phyloP scores from a whole-genome alignment of 2,113 vertebrate species.

The Nannospalax galili region DNA sequence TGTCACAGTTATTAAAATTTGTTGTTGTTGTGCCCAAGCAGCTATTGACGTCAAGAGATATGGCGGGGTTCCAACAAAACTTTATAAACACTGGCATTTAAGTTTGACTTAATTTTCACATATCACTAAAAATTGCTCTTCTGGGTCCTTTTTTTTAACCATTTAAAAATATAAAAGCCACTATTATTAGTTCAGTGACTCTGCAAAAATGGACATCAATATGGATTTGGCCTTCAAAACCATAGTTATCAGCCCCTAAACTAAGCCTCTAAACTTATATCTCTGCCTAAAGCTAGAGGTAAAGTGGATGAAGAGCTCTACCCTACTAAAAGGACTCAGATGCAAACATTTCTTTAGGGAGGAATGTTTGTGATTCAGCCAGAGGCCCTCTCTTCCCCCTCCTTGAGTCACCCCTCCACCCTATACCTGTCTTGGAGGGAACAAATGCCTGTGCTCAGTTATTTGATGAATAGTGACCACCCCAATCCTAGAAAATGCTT shows the following conservation, averaged over 20 bases:
- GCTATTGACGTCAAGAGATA: background rate
- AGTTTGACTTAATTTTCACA: background rate
- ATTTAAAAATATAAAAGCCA: slow-evolving; percentile 35
- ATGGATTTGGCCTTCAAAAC: background rate
- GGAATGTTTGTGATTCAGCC: background rate
- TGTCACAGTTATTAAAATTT: background rate
- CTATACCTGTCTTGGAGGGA: slow-evolving; percentile 87
- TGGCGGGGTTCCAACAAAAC: background rate
- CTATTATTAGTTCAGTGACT: background rate
- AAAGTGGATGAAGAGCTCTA: background rate
- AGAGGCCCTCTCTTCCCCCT: background rate
- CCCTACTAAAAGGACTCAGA: background rate
- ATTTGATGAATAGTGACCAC: slow-evolving; percentile 92
- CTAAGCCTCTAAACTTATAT: background rate
- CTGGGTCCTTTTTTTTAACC: slow-evolving; percentile 11
- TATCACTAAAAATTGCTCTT: slow-evolving; percentile 2
- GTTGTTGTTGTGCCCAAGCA: background rate
- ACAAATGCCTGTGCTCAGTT: slow-evolving; percentile 89
- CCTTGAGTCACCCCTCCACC: slow-evolving; percentile 55
- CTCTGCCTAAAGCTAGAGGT: background rate
- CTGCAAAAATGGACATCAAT: background rate
- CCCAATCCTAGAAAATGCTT: slow-evolving; percentile 86
- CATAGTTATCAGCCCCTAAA: background rate
- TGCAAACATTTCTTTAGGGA: background rate
- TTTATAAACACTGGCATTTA: background rate